Base-by-base conservation (phyloP, 2,888 invertebrate species). In the Netelia virgata region DNA sequence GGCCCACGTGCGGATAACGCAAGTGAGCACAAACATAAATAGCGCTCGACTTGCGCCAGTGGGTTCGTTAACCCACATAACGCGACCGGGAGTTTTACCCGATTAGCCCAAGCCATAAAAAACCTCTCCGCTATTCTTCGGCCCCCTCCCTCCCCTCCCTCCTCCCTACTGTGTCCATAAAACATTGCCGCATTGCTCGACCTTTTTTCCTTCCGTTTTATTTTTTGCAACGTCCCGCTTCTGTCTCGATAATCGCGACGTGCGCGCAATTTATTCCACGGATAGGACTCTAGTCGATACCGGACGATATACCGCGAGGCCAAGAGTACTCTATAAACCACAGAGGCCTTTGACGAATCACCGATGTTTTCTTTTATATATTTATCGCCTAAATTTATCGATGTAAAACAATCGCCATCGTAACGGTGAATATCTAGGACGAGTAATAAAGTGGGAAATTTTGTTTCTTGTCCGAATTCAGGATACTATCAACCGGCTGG, bases 401-500 rank as follows among this genome's bases (percentile, higher is more conserved):
- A 73, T 23, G 23, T n/a, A n/a, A n/a, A 41, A 41, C 5, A n/a
- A 66, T 66, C n/a, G 43, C n/a, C n/a, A 66, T 66, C 1, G n/a
- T 66, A 41, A 36, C 5, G 5, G 36, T 73, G 11, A 8, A 18
- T 14, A 57, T 5, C 5, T 1, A 57, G 14, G 20, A n/a, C 11
- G 1, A 53, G 20, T 20, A 53, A 55, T 72, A n/a, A 14, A n/a
- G 20, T 20, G 20, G 53, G 3, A 11, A n/a, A 53, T 10, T 63
- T 79, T 61, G 59, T 68, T 59, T 69, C 10, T 79, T 77, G 43
- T 70, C 64, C 91, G 88, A 86, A 94, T 95, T 0, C 95, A 97
- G 97, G 97, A 93, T 97, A 97, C 94, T 98, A 98, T 95, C 98
- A 98, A 94, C 98, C 98, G 90, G 98, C 98, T 90, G 98, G 98